Conservation (phyloP, 2,797 vertebrate species). For the Rhinella marina region DNA sequence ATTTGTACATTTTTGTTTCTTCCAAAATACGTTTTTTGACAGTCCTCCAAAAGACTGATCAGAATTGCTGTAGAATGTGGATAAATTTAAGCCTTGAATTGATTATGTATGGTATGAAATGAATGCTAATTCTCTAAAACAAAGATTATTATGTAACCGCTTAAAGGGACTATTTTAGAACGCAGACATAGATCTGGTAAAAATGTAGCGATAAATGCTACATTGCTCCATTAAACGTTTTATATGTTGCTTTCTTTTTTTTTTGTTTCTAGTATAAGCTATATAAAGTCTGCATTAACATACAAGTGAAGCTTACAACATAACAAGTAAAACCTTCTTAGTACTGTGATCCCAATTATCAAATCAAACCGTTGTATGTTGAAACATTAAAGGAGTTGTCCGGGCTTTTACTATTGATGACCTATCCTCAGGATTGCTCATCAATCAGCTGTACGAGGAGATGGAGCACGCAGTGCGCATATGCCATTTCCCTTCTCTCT, state of each 20-base stretch:
- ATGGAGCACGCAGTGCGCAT: too few relatives aligned
- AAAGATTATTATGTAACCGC: background rate
- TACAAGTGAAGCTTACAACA: background rate
- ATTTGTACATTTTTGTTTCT: slow-evolving; percentile 18
- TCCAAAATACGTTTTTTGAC: background rate
- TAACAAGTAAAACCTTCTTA: background rate
- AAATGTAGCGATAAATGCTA: background rate
- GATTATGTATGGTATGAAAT: background rate
- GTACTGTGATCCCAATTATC: too few relatives aligned
- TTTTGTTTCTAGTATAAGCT: too few relatives aligned
- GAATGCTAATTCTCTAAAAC: background rate
- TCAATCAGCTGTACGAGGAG: too few relatives aligned
- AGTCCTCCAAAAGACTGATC: background rate
- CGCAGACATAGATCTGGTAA: background rate
- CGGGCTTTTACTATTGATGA: too few relatives aligned
- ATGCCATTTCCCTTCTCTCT: too few relatives aligned
- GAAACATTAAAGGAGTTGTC: too few relatives aligned
- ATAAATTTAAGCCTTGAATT: background rate
- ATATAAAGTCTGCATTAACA: background rate
- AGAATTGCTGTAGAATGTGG: background rate
- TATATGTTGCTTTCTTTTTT: too few relatives aligned
- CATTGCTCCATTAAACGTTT: too few relatives aligned
- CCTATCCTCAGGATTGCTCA: too few relatives aligned
- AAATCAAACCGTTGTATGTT: too few relatives aligned
- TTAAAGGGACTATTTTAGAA: background rate